A percentile compares a stretch with the other conserved stretches of the same genome.
These are phyloP conservation scores for Agonum fuliginosum DNA, from an alignment of 2,888 invertebrate genomes.

Conservation along the genomic window DNA sequence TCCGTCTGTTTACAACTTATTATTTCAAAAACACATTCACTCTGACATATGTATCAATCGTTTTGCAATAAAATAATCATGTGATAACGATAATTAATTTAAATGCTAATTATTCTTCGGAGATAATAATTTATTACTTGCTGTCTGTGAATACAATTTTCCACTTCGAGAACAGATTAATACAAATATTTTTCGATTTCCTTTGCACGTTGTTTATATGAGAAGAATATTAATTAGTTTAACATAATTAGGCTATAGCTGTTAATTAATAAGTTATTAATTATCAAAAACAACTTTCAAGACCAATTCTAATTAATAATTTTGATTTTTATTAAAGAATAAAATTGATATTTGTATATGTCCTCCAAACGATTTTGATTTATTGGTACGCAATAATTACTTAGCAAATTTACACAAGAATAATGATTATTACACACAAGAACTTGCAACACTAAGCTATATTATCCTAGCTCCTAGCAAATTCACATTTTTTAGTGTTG, in stretches of 20 bases:
- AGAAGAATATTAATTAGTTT: constrained; percentile 25
- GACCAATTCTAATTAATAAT: constrained; percentile 29
- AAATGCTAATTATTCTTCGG: constrained; percentile 18
- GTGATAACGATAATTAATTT: constrained; percentile 18
- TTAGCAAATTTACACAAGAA: too few species aligned
- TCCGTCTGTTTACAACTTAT: constrained; percentile 14
- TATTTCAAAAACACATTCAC: constrained; percentile 29
- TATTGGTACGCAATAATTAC: too few species aligned
- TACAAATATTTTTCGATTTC: constrained; percentile 2
- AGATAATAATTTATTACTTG: constrained; percentile 42
- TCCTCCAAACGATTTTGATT: neutral
- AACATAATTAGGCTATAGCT: constrained; percentile 32
- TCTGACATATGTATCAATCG: constrained; percentile 13
- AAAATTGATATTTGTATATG: neutral
- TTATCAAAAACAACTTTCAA: constrained; percentile 20
- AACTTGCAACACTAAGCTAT: too few species aligned
- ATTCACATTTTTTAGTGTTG: too few species aligned
- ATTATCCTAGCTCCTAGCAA: too few species aligned
- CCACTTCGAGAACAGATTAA: constrained; percentile 32
- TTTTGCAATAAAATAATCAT: constrained; percentile 43
- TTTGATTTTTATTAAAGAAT: neutral
- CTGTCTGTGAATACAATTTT: constrained; percentile 8
- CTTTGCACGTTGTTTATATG: neutral
- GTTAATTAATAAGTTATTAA: constrained; percentile 38
- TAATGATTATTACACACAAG: too few species aligned